Evolutionary conservation across 2,888 invertebrate species (phyloP).

Genomic region (Trichogramma evanescens): DNA sequence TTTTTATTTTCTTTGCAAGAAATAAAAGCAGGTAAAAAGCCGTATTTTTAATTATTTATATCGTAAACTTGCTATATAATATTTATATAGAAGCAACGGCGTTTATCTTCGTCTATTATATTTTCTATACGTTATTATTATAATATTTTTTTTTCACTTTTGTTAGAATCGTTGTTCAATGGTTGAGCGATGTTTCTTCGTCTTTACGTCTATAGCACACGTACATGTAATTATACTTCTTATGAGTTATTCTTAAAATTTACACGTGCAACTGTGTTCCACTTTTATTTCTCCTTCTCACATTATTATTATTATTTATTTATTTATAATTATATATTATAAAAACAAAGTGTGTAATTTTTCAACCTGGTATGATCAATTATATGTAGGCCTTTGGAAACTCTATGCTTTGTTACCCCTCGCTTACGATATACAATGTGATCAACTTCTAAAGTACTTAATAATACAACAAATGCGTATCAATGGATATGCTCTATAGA

Average conservation of each 20-base stretch:
- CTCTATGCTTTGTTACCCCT: slow-evolving; percentile 18
- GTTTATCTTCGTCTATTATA: too few relatives aligned
- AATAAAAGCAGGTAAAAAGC: too few relatives aligned
- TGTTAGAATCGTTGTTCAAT: too few relatives aligned
- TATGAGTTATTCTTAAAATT: too few relatives aligned
- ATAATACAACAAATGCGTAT: background rate
- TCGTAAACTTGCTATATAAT: too few relatives aligned
- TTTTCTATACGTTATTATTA: too few relatives aligned
- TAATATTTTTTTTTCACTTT: slow-evolving; percentile 2
- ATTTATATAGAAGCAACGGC: too few relatives aligned
- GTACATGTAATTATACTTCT: too few relatives aligned
- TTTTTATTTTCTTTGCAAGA: too few relatives aligned
- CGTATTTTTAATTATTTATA: too few relatives aligned
- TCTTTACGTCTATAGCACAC: too few relatives aligned
- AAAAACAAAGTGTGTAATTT: slow-evolving; percentile 4
- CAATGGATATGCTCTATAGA: background rate
- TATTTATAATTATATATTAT: background rate
- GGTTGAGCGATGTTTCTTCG: too few relatives aligned
- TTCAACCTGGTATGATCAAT: background rate
- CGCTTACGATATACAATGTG: background rate
- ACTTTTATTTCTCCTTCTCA: background rate
- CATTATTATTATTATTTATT: background rate
- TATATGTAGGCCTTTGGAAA: slow-evolving; percentile 27
- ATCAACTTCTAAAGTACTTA: background rate
- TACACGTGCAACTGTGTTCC: background rate